A percentile compares a stretch with the other conserved stretches of the same genome.
Conservation (phyloP, 2,797 vertebrate genomes). For the Discoglossus pictus region DNA sequence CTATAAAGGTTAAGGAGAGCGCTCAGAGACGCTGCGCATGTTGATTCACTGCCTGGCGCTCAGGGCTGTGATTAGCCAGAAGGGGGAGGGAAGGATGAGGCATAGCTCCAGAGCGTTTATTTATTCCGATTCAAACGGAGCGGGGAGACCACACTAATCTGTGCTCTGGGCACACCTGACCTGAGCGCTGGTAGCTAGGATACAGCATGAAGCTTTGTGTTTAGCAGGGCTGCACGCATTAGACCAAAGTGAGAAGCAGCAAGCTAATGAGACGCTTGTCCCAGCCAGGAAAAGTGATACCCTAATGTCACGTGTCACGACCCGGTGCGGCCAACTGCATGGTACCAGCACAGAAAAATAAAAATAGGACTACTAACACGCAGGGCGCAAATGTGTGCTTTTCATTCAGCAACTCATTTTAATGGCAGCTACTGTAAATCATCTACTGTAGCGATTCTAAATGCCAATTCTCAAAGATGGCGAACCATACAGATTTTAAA, state of each 20-base stretch:
- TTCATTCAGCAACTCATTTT: conserved; percentile 17
- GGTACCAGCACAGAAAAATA: conserved; percentile 7
- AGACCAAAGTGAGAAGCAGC: conserved; percentile 59
- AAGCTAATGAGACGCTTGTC: conserved; percentile 70
- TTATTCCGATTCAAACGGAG: conserved; percentile 62
- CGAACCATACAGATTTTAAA: too few relatives aligned
- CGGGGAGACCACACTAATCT: conserved; percentile 66
- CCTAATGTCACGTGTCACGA: conserved; percentile 46
- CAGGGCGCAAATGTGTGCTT: conserved; percentile 15
- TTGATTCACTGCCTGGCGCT: conserved; percentile 38
- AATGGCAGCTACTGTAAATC: conserved; percentile 18
- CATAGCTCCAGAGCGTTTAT: conserved; percentile 45
- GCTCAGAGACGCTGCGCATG: conserved; percentile 33
- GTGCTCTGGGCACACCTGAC: conserved; percentile 67
- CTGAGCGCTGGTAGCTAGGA: conserved; percentile 76
- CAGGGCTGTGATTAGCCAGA: conserved; percentile 53
- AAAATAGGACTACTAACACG: conserved; percentile 34
- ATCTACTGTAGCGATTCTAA: too few relatives aligned
- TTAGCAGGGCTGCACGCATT: conserved; percentile 64
- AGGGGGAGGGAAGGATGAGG: conserved; percentile 47
- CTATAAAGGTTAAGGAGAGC: conserved; percentile 45
- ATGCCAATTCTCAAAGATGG: too few relatives aligned
- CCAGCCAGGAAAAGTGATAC: conserved; percentile 56
- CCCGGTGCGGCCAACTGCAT: conserved; percentile 35
- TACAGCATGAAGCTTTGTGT: conserved; percentile 76